These are phyloP conservation scores for Dendrolimus kikuchii DNA, from an alignment of 1,140 invertebrate species.

Conservation along the genomic window DNA sequence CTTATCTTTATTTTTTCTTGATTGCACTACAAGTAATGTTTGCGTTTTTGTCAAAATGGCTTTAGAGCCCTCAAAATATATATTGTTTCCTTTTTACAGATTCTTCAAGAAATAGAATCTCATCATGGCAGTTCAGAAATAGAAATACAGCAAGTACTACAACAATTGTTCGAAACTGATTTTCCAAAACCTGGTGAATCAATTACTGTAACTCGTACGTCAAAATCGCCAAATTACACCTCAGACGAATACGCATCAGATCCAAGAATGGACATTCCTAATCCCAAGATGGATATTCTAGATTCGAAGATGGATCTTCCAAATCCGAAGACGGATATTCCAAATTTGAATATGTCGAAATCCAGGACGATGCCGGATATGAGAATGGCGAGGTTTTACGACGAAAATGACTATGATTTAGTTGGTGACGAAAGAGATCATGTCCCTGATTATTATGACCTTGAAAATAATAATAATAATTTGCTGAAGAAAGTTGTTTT, in stretches of 20 bases:
- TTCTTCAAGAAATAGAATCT: conserved; percentile 79
- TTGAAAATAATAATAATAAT: conserved; percentile 57
- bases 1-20: too few relatives aligned
- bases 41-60: too few relatives aligned
- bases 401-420: conserved; percentile 7
- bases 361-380: conserved; percentile 36
- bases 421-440: conserved; percentile 9
- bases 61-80: conserved; percentile 5
- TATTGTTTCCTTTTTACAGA: conserved; percentile 43
- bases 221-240: not conserved
- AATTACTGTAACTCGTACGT: conserved; percentile 51
- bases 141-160: conserved; percentile 72
- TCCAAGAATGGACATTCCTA: too few relatives aligned
- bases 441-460: conserved; percentile 35
- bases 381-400: conserved; percentile 10
- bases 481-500: conserved; percentile 26
- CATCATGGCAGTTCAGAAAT: conserved; percentile 76
- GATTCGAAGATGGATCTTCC: too few relatives aligned
- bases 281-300: too few relatives aligned
- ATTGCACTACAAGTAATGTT: too few relatives aligned
- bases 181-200: conserved; percentile 76
- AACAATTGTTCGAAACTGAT: conserved; percentile 74
- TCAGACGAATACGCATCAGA: not conserved
- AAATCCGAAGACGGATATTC: too few relatives aligned
- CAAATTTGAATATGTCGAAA: conserved; percentile 15